A percentile compares a stretch with the other conserved stretches of the same genome.
Conservation (phyloP, 1,140 invertebrate genomes). For the Pseudomyrmex cubaensis region DNA sequence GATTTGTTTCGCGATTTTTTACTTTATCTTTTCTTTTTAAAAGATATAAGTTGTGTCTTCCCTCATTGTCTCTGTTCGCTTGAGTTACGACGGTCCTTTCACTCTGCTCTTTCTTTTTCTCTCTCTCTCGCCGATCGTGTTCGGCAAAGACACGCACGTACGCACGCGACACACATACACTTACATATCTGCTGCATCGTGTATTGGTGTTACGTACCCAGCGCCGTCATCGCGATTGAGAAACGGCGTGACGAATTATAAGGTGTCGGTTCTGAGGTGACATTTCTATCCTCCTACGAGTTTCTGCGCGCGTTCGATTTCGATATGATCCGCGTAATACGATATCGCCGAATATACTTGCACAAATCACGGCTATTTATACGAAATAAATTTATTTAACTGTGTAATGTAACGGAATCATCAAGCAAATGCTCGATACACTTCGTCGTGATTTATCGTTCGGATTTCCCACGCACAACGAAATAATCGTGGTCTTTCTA, state of each 20-base stretch:
- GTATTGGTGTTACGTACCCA: conserved; percentile 61
- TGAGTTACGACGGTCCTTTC: conserved; percentile 67
- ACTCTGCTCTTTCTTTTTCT: conserved; percentile 50
- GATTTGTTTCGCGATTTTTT: neutral
- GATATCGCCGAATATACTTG: conserved; percentile 1
- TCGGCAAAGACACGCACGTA: conserved; percentile 28
- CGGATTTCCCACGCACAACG: too few relatives aligned
- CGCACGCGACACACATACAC: neutral
- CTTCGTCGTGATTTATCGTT: neutral
- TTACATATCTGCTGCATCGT: conserved; percentile 45
- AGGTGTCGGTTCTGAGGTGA: conserved; percentile 56
- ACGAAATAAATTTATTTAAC: too few relatives aligned
- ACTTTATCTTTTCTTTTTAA: neutral
- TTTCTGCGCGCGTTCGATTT: conserved; percentile 23
- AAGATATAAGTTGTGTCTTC: conserved; percentile 29
- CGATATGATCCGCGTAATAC: conserved; percentile 35
- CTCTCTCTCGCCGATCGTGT: conserved; percentile 49
- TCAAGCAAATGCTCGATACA: neutral
- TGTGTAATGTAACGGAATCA: too few relatives aligned
- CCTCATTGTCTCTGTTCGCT: conserved; percentile 7
- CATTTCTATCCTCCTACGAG: conserved; percentile 67
- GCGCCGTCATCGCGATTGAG: conserved; percentile 51
- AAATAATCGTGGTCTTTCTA: too few relatives aligned
- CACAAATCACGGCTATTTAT: neutral
- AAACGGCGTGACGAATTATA: conserved; percentile 67